These are phyloP conservation scores for Vombatus ursinus DNA, from an alignment of 2,113 vertebrate genomes.

Conservation along the genomic window DNA sequence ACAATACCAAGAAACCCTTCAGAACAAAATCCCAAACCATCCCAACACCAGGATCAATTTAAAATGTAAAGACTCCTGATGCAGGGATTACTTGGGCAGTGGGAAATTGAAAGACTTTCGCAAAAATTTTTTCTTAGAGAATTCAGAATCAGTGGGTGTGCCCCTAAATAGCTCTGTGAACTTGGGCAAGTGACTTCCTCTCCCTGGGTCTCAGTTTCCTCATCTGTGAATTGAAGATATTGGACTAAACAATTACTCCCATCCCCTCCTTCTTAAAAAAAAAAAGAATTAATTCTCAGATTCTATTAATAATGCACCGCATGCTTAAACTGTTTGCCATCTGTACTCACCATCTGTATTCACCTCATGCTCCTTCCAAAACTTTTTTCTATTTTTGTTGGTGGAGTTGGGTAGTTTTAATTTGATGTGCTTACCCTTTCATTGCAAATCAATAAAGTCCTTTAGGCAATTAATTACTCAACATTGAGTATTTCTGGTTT, in stretches of 20 bases:
- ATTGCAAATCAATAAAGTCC: slow-evolving; percentile 43
- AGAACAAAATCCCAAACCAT: background rate
- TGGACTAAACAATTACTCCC: background rate
- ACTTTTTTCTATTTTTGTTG: background rate
- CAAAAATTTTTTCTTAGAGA: background rate
- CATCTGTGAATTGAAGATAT: background rate
- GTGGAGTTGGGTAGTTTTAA: background rate
- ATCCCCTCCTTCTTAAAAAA: background rate
- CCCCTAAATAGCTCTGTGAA: background rate
- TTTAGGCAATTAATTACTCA: slow-evolving; percentile 19
- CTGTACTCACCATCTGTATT: background rate
- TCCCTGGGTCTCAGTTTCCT: background rate
- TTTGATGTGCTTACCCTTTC: slow-evolving; percentile 46
- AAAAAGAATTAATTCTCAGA: background rate
- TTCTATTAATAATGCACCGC: background rate
- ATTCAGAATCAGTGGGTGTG: background rate
- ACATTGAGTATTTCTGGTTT: background rate
- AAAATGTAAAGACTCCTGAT: background rate
- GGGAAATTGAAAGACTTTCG: background rate
- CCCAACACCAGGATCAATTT: background rate
- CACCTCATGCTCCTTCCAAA: background rate
- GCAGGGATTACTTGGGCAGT: background rate
- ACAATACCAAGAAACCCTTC: background rate
- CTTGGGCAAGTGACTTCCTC: background rate
- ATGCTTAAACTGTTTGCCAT: background rate